phyloP scores from a whole-genome alignment of 2,888 invertebrate species.

The Lasioglossum marginatum region DNA sequence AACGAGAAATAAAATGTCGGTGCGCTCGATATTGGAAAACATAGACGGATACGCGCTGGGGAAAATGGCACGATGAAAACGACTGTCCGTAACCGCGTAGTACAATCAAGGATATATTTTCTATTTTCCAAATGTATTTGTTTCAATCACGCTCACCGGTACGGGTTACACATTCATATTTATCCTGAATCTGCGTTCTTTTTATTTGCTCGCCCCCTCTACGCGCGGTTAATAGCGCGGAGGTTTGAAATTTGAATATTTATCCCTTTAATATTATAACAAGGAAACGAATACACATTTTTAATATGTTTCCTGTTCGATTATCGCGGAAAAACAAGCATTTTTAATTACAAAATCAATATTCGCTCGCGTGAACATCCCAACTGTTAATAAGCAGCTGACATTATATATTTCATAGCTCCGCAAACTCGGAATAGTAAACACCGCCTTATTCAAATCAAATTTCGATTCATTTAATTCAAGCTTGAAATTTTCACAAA shows the following conservation, averaged over 20 bases:
- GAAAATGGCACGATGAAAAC: constrained; percentile 30
- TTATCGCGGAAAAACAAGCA: neutral
- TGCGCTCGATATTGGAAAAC: constrained; percentile 24
- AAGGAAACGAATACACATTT: constrained; percentile 19
- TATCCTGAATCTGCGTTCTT: constrained; percentile 27
- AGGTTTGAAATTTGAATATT: constrained; percentile 35
- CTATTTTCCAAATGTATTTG: constrained; percentile 38
- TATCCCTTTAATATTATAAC: constrained; percentile 39
- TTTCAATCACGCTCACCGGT: constrained; percentile 28
- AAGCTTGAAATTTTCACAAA: neutral
- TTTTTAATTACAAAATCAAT: constrained; percentile 15
- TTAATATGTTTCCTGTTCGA: constrained; percentile 14
- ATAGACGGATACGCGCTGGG: constrained; percentile 3
- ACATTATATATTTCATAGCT: neutral
- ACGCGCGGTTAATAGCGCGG: constrained; percentile 17
- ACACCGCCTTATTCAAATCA: neutral
- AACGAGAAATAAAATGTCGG: constrained; percentile 20
- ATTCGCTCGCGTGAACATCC: neutral
- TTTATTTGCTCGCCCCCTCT: neutral
- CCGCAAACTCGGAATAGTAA: neutral
- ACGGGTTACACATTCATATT: constrained; percentile 41
- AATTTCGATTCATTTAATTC: neutral
- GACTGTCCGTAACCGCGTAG: constrained; percentile 20
- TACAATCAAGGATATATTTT: constrained; percentile 52
- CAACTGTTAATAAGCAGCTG: neutral